Percentiles rank a stretch among this genome's conserved stretches.
These are phyloP conservation scores for Rhyzopertha dominica DNA, from an alignment of 1,140 invertebrate species.

Conservation along the genomic window DNA sequence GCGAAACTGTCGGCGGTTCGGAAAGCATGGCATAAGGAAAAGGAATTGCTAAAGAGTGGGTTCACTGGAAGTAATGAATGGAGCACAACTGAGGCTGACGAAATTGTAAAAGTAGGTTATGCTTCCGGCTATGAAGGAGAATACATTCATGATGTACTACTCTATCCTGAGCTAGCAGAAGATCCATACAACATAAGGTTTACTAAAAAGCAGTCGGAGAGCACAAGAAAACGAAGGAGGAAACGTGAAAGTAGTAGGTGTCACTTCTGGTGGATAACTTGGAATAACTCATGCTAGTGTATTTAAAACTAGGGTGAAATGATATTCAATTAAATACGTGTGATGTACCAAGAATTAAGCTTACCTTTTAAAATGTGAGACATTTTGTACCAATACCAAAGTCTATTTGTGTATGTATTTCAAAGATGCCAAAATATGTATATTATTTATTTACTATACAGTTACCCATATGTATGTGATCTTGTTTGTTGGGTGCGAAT, in stretches of 20 bases:
- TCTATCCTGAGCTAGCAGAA: conserved; percentile 88
- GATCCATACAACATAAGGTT: conserved; percentile 93
- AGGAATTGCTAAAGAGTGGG: conserved; percentile 73
- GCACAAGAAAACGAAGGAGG: conserved; percentile 58
- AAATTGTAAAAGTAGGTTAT: conserved; percentile 71
- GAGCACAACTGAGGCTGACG: conserved; percentile 76
- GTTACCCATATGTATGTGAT: conserved; percentile 50
- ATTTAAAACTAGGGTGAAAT: conserved; percentile 31
- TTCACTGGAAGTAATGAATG: conserved; percentile 68
- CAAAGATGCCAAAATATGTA: conserved; percentile 57
- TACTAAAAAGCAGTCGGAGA: conserved; percentile 67
- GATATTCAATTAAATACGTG: conserved; percentile 44
- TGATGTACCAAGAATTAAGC: conserved; percentile 43
- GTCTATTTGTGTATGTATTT: conserved; percentile 60
- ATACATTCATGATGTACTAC: conserved; percentile 82
- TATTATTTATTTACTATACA: conserved; percentile 55
- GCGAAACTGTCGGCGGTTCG: conserved; percentile 78
- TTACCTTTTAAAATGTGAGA: conserved; percentile 34
- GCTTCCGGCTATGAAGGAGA: conserved; percentile 82
- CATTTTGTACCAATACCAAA: conserved; percentile 54
- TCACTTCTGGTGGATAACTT: conserved; percentile 49
- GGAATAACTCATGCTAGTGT: conserved; percentile 52
- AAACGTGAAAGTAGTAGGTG: conserved; percentile 50
- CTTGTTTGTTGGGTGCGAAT: conserved; percentile 32
- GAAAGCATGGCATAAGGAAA: conserved; percentile 89